These are phyloP conservation scores for Strix aluco DNA, from an alignment of 2,113 vertebrate species.

Conservation along the genomic window DNA sequence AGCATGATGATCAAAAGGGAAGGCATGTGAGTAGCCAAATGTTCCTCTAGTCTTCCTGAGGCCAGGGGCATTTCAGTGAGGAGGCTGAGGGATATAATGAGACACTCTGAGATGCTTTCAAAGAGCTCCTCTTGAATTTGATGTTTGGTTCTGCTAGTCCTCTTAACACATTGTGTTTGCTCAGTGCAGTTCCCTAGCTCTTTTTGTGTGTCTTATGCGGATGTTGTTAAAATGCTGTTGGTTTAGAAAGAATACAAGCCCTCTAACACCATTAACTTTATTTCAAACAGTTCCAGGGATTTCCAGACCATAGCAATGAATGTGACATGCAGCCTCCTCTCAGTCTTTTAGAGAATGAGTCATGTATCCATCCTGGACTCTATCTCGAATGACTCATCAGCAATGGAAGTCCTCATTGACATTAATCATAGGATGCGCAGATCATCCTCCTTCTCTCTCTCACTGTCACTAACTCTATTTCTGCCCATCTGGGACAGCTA, in stretches of 20 bases:
- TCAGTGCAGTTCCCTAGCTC: background rate
- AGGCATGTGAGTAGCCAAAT: background rate
- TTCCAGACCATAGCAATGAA: background rate
- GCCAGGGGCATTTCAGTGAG: background rate
- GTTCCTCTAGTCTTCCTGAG: background rate
- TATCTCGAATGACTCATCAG: background rate
- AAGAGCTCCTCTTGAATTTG: background rate
- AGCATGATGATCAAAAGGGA: background rate
- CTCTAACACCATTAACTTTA: background rate
- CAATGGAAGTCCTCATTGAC: background rate
- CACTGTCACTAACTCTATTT: background rate
- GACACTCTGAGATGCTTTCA: background rate
- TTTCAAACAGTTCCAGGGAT: background rate
- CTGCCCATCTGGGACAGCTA: background rate
- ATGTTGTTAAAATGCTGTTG: background rate
- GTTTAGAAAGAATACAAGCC: background rate
- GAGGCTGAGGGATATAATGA: background rate
- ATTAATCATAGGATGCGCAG: background rate
- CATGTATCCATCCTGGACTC: background rate
- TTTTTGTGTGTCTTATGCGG: background rate
- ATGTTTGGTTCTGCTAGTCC: background rate
- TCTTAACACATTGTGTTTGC: background rate
- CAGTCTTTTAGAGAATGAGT: background rate
- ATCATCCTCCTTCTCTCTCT: background rate
- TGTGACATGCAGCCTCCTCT: background rate